Base-by-base conservation (phyloP, 1,140 invertebrate species). In the Drosophila kohkoa region DNA sequence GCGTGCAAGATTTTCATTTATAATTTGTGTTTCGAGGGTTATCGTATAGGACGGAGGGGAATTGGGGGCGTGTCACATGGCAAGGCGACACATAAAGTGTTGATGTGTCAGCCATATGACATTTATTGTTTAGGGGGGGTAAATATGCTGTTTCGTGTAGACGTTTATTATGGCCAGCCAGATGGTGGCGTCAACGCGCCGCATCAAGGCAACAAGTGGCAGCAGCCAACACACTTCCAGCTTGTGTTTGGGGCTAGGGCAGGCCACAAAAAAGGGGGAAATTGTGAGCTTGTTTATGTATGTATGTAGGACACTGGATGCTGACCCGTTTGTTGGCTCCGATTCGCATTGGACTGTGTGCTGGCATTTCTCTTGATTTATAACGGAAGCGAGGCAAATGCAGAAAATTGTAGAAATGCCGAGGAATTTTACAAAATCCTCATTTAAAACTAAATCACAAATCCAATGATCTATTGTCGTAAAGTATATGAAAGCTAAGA, bases 41-140 rank as follows among this genome's bases (percentile, higher is more conserved):
- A 32, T 15, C 13, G 16, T 11, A 43, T 32, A 38, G 13, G 20
- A 25, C 3, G 20, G 20, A 25, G 20, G 20, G 15, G 48, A 13
- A 30, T 8, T 30, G 41, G 25, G 52, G 49, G 72, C 65, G 51
- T 67, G 65, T 48, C 63, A 59, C 46, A 55, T 71, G 68, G 69
- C 62, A 57, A 73, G 32, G 55, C 66, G 77, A 70, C 80, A 87
- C 80, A 87, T 88, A 87, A 87, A 87, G 85, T 87, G 83, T 87
- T 87, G 83, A 87, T 87, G 83, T 87, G 80, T 73, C 83, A 88
- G 69, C 83, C 83, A 88, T 81, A 87, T 87, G 83, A 87, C 83
- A 88, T 87, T 87, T 87, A 88, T 87, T 87, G 83, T 82, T 87
- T 88, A 77, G 74, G 20, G 38, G 38, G 52, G 15, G 11, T 6